These are phyloP conservation scores for Chaetura pelagica DNA, from an alignment of 2,113 vertebrate genomes.

Conservation along the genomic window DNA sequence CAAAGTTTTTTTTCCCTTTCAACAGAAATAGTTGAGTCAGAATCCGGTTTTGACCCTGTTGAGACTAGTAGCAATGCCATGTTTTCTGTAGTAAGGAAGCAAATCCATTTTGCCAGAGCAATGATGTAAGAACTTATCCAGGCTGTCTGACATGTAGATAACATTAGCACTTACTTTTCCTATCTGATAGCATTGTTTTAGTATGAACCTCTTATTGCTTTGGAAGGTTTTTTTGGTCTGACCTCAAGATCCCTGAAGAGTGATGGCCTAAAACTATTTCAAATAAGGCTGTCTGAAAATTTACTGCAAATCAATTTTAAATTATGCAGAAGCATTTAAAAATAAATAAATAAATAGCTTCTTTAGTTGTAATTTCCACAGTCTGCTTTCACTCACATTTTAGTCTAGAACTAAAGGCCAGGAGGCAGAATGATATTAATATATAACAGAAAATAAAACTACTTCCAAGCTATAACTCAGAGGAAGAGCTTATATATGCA, in stretches of 20 bases:
- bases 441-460: background rate
- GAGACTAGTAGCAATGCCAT: background rate
- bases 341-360: background rate
- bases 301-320: background rate
- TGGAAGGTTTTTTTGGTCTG: background rate
- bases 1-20: background rate
- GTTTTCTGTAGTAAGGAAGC: background rate
- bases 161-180: background rate
- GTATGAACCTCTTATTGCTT: background rate
- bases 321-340: background rate
- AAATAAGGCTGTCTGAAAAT: background rate
- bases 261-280: background rate
- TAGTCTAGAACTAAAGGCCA: background rate
- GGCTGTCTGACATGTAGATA: slow-evolving; percentile 11
- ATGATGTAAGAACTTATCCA: background rate
- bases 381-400: background rate
- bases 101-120: background rate
- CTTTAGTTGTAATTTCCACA: background rate
- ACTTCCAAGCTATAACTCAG: background rate
- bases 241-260: background rate
- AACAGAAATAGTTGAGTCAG: background rate
- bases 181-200: slow-evolving; percentile 13
- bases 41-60: background rate
- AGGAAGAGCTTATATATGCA: background rate
- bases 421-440: background rate